These are phyloP conservation scores for Triplophysa dalaica DNA, from an alignment of 2,113 vertebrate genomes.

Conservation along the genomic window DNA sequence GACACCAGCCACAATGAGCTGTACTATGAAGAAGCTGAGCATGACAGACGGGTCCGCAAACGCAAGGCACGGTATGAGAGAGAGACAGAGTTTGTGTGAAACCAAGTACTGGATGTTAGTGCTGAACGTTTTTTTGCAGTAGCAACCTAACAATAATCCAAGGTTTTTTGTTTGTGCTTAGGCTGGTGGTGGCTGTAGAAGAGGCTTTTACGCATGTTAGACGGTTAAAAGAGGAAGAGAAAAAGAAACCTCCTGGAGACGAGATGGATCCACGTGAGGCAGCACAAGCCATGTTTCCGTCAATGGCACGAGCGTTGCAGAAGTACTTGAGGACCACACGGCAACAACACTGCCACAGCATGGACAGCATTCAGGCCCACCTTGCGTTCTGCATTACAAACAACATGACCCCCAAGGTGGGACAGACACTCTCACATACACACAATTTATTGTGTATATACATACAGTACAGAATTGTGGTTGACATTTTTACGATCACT, in stretches of 20 bases:
- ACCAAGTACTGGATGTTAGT: no score
- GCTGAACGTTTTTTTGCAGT: no score
- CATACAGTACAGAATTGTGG: no score
- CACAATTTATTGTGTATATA: neutral
- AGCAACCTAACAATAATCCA: neutral
- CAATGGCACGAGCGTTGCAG: constrained; percentile 93
- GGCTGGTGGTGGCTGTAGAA: constrained; percentile 92
- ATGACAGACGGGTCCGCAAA: constrained; percentile 89
- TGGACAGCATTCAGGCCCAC: constrained; percentile 98
- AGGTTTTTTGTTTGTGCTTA: constrained; percentile 50
- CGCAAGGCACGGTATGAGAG: constrained; percentile 81
- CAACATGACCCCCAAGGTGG: constrained; percentile 96
- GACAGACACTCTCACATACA: neutral
- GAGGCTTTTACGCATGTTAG: constrained; percentile 95
- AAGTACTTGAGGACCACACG: constrained; percentile 94
- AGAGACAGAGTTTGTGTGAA: no score
- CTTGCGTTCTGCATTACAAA: constrained; percentile 94
- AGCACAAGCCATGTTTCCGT: constrained; percentile 94
- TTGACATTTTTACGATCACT: no score
- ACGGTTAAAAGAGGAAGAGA: constrained; percentile 87
- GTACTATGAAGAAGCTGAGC: constrained; percentile 94
- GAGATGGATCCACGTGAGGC: constrained; percentile 94
- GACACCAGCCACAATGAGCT: constrained; percentile 90
- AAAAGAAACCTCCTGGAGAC: constrained; percentile 87
- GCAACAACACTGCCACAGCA: constrained; percentile 96